Percentiles rank a stretch among this genome's conserved stretches.
phyloP scores from a whole-genome alignment of 2,113 vertebrate genomes.

The Eudyptes chrysolophus region DNA sequence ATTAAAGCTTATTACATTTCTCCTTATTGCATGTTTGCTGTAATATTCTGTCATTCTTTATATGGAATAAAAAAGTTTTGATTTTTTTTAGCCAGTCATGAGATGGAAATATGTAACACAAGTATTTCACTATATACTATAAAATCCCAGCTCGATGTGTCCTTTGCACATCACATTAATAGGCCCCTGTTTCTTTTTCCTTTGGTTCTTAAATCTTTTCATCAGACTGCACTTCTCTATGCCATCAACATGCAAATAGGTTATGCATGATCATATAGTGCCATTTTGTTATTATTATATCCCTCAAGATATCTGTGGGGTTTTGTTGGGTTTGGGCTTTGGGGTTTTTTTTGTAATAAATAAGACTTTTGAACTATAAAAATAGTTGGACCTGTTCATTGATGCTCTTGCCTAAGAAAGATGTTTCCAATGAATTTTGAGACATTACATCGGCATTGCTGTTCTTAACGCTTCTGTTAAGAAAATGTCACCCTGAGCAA shows the following conservation, averaged over 20 bases:
- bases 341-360: not conserved
- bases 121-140: not conserved
- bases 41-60: conserved; percentile 62
- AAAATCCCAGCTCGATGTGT: not conserved
- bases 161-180: conserved; percentile 62
- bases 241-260: conserved; percentile 36
- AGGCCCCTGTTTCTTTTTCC: conserved; percentile 24
- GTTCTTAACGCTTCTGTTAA: not conserved
- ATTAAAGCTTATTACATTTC: conserved; percentile 67
- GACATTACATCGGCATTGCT: not conserved
- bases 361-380: not conserved
- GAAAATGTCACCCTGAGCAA: not conserved
- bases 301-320: not conserved
- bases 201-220: conserved; percentile 55
- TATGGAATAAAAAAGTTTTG: conserved; percentile 57
- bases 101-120: conserved; percentile 43
- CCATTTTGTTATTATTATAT: not conserved
- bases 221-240: conserved; percentile 34
- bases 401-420: not conserved
- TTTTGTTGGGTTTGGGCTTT: not conserved
- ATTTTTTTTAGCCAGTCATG: conserved; percentile 54
- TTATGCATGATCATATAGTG: not conserved
- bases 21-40: conserved; percentile 62
- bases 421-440: not conserved
- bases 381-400: not conserved